Percentiles rank a stretch among this genome's conserved stretches.
phyloP scores from a whole-genome alignment of 1,140 invertebrate genomes.

The Eufriesea mexicana region DNA sequence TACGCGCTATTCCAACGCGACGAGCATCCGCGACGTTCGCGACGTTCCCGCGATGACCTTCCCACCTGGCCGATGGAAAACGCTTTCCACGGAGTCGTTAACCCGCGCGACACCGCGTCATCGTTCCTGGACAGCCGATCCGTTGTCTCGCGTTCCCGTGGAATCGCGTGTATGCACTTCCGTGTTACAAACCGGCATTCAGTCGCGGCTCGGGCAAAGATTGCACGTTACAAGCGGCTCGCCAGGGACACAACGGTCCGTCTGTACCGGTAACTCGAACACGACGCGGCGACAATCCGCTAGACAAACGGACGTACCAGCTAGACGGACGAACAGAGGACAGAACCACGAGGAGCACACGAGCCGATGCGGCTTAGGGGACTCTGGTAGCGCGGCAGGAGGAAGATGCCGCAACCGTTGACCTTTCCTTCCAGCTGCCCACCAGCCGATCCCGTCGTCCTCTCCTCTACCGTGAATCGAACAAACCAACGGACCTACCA shows the following conservation, averaged over 20 bases:
- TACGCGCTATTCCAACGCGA: too few relatives aligned
- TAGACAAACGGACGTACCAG: slow-evolving; percentile 61
- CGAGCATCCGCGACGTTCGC: not conserved
- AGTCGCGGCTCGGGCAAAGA: slow-evolving; percentile 44
- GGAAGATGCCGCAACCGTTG: slow-evolving; percentile 56
- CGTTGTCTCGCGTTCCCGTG: slow-evolving; percentile 61
- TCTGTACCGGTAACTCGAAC: slow-evolving; percentile 69
- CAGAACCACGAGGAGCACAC: not conserved
- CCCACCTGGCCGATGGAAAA: slow-evolving; percentile 50
- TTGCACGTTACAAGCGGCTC: slow-evolving; percentile 53
- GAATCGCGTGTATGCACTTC: slow-evolving; percentile 61
- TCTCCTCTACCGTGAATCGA: not conserved
- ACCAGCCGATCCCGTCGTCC: slow-evolving; percentile 20
- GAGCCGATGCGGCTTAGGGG: not conserved
- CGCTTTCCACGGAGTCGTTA: slow-evolving; percentile 65
- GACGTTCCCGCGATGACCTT: slow-evolving; percentile 35
- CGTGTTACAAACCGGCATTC: slow-evolving; percentile 72
- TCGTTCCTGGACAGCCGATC: slow-evolving; percentile 67
- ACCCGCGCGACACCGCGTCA: slow-evolving; percentile 59
- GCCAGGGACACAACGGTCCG: slow-evolving; percentile 63
- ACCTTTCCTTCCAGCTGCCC: slow-evolving; percentile 58
- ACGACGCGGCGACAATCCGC: slow-evolving; percentile 58
- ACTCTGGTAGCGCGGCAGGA: slow-evolving; percentile 22
- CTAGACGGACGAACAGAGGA: slow-evolving; percentile 39
- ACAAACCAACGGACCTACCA: not conserved